phyloP scores from a whole-genome alignment of 2,888 invertebrate species.

The Podotricha telesiphe region DNA sequence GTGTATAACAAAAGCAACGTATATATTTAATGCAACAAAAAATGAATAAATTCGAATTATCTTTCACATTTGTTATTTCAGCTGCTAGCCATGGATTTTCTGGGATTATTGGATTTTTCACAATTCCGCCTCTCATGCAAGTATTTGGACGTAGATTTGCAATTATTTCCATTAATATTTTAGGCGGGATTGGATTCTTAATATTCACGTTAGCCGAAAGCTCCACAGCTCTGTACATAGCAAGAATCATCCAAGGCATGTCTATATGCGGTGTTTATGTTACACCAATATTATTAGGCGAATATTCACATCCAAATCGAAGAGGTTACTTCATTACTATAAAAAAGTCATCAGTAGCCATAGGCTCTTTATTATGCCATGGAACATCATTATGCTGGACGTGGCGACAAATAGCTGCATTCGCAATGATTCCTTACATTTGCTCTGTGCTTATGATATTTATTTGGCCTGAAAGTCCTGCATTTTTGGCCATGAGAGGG shows the following conservation, averaged over 20 bases:
- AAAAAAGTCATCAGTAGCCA: slow-evolving; percentile 48
- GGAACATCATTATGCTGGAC: slow-evolving; percentile 48
- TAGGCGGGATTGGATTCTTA: slow-evolving; percentile 51
- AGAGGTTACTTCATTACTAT: slow-evolving; percentile 56
- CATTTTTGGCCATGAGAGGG: slow-evolving; percentile 55
- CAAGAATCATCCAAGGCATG: slow-evolving; percentile 55
- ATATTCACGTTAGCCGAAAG: slow-evolving; percentile 50
- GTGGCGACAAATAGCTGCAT: slow-evolving; percentile 55
- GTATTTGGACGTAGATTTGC: slow-evolving; percentile 52
- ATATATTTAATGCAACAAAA: too few species aligned
- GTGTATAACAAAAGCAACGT: too few species aligned
- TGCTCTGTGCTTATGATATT: slow-evolving; percentile 47
- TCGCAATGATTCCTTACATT: slow-evolving; percentile 43
- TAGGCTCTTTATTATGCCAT: slow-evolving; percentile 55
- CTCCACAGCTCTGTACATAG: slow-evolving; percentile 48
- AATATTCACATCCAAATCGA: slow-evolving; percentile 53
- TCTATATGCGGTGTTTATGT: slow-evolving; percentile 52
- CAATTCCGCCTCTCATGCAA: slow-evolving; percentile 54
- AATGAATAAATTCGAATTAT: background rate
- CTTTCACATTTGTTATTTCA: slow-evolving; percentile 44
- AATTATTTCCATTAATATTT: slow-evolving; percentile 44
- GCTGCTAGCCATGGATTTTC: slow-evolving; percentile 54
- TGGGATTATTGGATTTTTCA: slow-evolving; percentile 52
- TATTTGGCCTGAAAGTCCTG: slow-evolving; percentile 61
- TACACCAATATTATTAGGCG: slow-evolving; percentile 51